These are phyloP conservation scores for Gorsachius goisagi DNA, from an alignment of 2,113 vertebrate genomes.

Conservation along the genomic window DNA sequence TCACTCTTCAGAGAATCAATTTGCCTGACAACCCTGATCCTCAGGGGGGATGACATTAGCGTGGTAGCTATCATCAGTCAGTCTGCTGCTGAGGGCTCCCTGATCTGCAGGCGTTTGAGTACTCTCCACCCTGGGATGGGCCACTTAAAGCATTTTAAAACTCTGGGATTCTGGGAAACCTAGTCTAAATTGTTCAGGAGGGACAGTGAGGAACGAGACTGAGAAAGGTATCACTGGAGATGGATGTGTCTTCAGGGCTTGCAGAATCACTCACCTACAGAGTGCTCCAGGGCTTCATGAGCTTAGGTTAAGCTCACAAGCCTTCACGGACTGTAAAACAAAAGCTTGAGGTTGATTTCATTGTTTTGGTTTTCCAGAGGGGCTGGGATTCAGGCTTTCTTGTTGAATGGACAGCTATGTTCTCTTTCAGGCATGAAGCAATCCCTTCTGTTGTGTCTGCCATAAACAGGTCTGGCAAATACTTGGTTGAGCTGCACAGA, in stretches of 20 bases:
- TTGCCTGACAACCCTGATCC: not conserved
- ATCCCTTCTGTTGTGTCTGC: not conserved
- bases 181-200: not conserved
- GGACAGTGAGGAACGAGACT: not conserved
- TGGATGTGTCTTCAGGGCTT: not conserved
- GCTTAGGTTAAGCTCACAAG: not conserved
- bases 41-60: not conserved
- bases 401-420: not conserved
- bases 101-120: not conserved
- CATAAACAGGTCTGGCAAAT: not conserved
- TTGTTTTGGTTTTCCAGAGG: not conserved
- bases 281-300: not conserved
- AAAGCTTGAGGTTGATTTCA: not conserved
- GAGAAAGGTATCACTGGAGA: not conserved
- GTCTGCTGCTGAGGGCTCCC: not conserved
- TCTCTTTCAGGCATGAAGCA: not conserved
- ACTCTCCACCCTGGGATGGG: not conserved
- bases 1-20: conserved; percentile 38
- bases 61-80: conserved; percentile 29
- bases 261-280: not conserved
- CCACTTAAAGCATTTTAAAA: not conserved
- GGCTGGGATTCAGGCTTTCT: not conserved
- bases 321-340: not conserved
- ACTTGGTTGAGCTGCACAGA: not conserved
- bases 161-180: not conserved